Percentiles rank a stretch among this genome's conserved stretches.
phyloP scores from a whole-genome alignment of 1,140 invertebrate species.

The Aporrectodea caliginosa region DNA sequence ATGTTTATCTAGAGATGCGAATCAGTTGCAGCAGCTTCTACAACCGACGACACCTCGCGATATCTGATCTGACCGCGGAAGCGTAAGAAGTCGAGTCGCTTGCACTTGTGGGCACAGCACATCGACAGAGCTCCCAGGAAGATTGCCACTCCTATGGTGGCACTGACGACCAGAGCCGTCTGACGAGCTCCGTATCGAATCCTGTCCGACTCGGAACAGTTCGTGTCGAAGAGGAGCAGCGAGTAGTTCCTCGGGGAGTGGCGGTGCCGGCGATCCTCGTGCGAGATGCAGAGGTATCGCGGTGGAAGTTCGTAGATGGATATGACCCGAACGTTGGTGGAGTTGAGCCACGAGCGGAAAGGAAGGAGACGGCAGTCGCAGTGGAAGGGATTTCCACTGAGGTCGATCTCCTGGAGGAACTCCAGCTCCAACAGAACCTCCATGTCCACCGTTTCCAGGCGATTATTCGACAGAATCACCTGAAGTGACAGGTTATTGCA shows the following conservation, averaged over 20 bases:
- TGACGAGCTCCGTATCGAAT: not conserved
- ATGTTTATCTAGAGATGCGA: not conserved
- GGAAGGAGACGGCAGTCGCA: conserved; percentile 26
- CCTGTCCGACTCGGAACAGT: not conserved
- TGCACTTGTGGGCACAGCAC: not conserved
- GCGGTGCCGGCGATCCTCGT: not conserved
- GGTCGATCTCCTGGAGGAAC: conserved; percentile 28
- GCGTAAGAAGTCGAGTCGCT: not conserved
- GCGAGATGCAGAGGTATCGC: conserved; percentile 8
- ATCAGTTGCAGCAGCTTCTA: not conserved
- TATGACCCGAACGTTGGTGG: conserved; percentile 2
- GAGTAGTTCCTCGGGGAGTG: not conserved
- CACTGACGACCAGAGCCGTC: not conserved
- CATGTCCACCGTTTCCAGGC: not conserved
- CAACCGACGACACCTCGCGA: conserved; percentile 30
- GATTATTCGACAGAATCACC: not conserved
- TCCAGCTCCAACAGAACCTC: conserved; percentile 23
- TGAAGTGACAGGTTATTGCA: too few relatives aligned
- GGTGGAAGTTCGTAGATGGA: conserved; percentile 8
- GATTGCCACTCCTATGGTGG: not conserved
- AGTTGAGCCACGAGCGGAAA: conserved; percentile 25
- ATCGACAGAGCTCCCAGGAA: not conserved
- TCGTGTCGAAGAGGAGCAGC: not conserved
- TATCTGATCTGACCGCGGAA: conserved; percentile 29
- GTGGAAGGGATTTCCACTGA: conserved; percentile 30